Base-by-base conservation (phyloP, 1,140 invertebrate species). In the Oryctes rhinoceros region DNA sequence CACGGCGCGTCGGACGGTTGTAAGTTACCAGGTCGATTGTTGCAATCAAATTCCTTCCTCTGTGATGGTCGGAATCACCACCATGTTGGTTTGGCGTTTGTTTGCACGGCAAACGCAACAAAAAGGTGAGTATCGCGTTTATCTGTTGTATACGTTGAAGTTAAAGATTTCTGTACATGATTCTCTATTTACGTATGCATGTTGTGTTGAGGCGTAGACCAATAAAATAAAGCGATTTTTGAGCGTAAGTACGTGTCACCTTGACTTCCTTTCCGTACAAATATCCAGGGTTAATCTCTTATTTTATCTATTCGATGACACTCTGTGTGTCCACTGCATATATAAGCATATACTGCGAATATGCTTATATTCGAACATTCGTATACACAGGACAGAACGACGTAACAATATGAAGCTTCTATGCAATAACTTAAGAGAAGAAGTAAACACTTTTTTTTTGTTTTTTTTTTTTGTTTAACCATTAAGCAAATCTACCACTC, bases 201-300 rank as follows among this genome's bases (percentile, higher is more conserved):
- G 65, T 71, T 71, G 65, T 24, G 65, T 30, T 71, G 65, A 24
- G 65, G 65, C 24, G 65, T 71, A 71, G 65, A 35, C 65, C 20
- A 71, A 71, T 71, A 71, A 71, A 71, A 71, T 71, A 71, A 71
- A 5, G 65, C 35, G 65, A 71, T 71, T 71, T 71, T 71, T 71
- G 20, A 37, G 24, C 18, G 65, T 71, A 35, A 71, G 24, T 35
- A 24, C 35, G 18, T 15, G 20, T 35, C 13, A 71, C 35, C 65
- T 71, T 37, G 65, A 24, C 65, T 71, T 37, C 24, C 20, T 30
- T 37, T 20, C 10, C 49, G 11, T 6, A 18, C 53, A 1, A 15
- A 18, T 59, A 59, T 59, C 39, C 5, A 44, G 9, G 39, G 9
- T 44, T 44, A 44, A 44, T 44, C 9, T 44, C 39, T 44, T 44